Base-by-base conservation (phyloP, 1,140 invertebrate genomes). In the Muscidifurax raptorellus region DNA sequence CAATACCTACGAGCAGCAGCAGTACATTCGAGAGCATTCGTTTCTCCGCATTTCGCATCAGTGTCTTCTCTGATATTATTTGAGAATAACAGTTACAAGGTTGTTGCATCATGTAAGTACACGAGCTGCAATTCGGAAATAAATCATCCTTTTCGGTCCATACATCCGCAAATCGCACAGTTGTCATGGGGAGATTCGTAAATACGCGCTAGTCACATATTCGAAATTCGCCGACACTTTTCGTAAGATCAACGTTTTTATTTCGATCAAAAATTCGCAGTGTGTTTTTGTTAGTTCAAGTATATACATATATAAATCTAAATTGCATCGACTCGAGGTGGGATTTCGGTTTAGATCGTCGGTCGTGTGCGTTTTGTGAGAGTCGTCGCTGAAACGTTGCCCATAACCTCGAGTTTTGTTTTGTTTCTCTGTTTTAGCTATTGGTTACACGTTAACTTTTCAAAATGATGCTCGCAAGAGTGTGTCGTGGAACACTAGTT, bases 401-500 rank as follows among this genome's bases (percentile, higher is more conserved):
- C 22, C 27, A 12, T 66, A 79, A 79, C 77, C 77, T 79, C 27
- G 66, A 67, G 15, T 66, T 52, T 5, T 10, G 36, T 30, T 5
- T 28, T 30, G 6, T 64, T 64, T 64, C 36, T 78, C 28, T 27
- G 36, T 27, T 80, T 79, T 36, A 80, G 25, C 66, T 80, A 72
- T 47, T 44, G 82, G 40, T 75, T 77, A 82, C 69, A 69, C 76
- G 67, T 71, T 13, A 66, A 9, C 12, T 32, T 47, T 76, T 18
- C 64, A 90, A 82, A 72, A 93, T 93, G 92, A 83, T 93, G 90
- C 86, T 92, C 7, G 87, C 89, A 52, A 88, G 88, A 59, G 87
- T 90, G 5, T 92, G 92, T 27, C 89, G 90, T 52, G 84, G 86
- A 78, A 87, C 88, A n/a, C 86, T 90, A 44, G 88, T 89, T 12